phyloP scores from a whole-genome alignment of 2,797 vertebrate species.

The Anas georgica region DNA sequence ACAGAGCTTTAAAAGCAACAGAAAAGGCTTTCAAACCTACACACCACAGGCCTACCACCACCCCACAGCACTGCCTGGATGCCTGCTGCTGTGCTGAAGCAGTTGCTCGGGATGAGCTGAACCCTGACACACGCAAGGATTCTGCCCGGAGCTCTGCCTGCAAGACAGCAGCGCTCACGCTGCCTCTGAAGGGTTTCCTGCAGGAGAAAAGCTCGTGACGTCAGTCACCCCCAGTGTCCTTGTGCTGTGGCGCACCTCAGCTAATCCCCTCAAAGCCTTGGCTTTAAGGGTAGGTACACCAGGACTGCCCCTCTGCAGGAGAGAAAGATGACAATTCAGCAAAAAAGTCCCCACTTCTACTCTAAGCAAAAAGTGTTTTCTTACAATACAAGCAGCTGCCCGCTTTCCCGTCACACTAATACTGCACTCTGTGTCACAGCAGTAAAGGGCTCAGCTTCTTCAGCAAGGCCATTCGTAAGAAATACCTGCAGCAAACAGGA shows the following conservation, averaged over 20 bases:
- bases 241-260: accelerated
- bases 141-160: not conserved
- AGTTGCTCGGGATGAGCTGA: accelerated
- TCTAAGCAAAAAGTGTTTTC: not conserved
- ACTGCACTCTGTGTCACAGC: not conserved
- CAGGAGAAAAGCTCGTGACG: no score
- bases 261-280: accelerated
- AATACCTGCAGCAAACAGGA: not conserved
- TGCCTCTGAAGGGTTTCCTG: accelerated
- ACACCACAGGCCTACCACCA: accelerated
- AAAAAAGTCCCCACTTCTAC: accelerated
- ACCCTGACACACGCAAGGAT: accelerated
- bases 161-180: accelerated
- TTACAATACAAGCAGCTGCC: not conserved
- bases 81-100: accelerated
- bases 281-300: not conserved
- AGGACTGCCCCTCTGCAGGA: not conserved
- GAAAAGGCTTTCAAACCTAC: no score
- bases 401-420: not conserved
- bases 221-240: accelerated
- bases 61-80: not conserved
- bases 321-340: not conserved
- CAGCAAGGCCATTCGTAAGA: not conserved
- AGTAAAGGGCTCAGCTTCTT: not conserved
- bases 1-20: not conserved